Percentiles rank a stretch among this genome's conserved stretches.
Conservation (phyloP, 2,888 invertebrate species). For the Prostheceraeus crozeri region DNA sequence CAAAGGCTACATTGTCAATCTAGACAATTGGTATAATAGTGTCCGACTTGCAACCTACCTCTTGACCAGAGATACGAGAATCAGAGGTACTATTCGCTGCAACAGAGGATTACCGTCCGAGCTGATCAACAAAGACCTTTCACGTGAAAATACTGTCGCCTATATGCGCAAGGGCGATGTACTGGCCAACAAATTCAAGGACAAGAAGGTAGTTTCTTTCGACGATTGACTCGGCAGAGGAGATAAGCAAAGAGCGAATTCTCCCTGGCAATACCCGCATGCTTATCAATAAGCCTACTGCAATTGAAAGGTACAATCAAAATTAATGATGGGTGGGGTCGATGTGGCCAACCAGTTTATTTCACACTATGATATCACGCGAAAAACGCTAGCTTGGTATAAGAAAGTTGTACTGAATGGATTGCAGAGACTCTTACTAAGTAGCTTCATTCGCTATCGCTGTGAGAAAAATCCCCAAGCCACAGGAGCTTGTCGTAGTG, state of each 20-base stretch:
- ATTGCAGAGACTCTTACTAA: conserved; percentile 24
- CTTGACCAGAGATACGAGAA: conserved; percentile 18
- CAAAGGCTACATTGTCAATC: conserved; percentile 30
- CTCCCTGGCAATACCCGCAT: conserved; percentile 22
- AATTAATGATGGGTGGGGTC: conserved; percentile 23
- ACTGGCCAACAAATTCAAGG: conserved; percentile 21
- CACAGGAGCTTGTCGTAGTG: conserved; percentile 15
- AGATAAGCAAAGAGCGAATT: conserved; percentile 23
- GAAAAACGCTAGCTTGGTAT: conserved; percentile 13
- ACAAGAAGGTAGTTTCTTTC: conserved; percentile 22
- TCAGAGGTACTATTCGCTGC: conserved; percentile 23
- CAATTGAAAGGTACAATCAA: conserved; percentile 24
- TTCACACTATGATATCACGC: conserved; percentile 24
- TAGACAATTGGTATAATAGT: conserved; percentile 29
- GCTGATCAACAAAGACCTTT: conserved; percentile 21
- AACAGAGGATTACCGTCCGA: conserved; percentile 18
- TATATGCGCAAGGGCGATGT: conserved; percentile 25
- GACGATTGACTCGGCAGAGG: conserved; percentile 20
- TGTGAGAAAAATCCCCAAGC: conserved; percentile 24
- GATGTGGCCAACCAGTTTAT: conserved; percentile 19
- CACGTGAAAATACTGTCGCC: conserved; percentile 18
- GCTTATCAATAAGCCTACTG: conserved; percentile 28
- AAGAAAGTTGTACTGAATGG: conserved; percentile 31
- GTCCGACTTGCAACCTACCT: conserved; percentile 16
- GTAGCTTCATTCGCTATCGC: conserved; percentile 13